A percentile compares a stretch with the other conserved stretches of the same genome.
Evolutionary conservation across 2,888 invertebrate genomes (phyloP).

Genomic region (Apamea crenata): DNA sequence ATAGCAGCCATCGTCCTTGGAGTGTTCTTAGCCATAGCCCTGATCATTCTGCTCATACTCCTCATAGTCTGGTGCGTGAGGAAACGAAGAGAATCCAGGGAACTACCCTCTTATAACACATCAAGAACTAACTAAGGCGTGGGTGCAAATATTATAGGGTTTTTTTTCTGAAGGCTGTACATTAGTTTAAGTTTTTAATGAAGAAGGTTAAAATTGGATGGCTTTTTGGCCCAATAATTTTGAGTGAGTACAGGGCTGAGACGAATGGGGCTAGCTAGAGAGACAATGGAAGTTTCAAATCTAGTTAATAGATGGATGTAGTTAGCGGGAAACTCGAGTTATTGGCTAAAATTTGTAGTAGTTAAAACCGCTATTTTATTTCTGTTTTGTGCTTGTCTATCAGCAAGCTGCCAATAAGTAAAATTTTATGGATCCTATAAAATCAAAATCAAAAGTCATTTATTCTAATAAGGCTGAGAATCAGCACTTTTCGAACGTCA

Average conservation of each 20-base stretch:
- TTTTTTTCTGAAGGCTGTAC: slow-evolving; percentile 11
- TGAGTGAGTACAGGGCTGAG: neutral
- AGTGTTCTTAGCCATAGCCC: slow-evolving; percentile 90
- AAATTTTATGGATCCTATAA: neutral
- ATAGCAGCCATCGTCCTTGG: slow-evolving; percentile 94
- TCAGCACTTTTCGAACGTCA: no score
- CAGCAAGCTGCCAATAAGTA: no score
- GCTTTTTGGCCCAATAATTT: neutral
- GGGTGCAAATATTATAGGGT: neutral
- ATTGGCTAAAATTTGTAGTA: neutral
- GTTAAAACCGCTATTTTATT: neutral
- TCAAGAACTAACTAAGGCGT: slow-evolving; percentile 29
- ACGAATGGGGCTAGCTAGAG: neutral
- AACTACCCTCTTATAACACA: slow-evolving; percentile 89
- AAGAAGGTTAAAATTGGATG: neutral
- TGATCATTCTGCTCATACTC: slow-evolving; percentile 91
- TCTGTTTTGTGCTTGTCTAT: neutral
- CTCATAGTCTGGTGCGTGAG: slow-evolving; percentile 91
- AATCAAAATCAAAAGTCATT: no score
- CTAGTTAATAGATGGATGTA: neutral
- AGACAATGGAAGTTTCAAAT: neutral
- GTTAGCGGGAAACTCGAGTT: neutral
- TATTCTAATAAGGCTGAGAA: no score
- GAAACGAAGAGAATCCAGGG: slow-evolving; percentile 88
- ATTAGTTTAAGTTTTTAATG: slow-evolving; percentile 4